Evolutionary conservation across 2,797 vertebrate genomes (phyloP).

Genomic region (Liasis olivaceus): DNA sequence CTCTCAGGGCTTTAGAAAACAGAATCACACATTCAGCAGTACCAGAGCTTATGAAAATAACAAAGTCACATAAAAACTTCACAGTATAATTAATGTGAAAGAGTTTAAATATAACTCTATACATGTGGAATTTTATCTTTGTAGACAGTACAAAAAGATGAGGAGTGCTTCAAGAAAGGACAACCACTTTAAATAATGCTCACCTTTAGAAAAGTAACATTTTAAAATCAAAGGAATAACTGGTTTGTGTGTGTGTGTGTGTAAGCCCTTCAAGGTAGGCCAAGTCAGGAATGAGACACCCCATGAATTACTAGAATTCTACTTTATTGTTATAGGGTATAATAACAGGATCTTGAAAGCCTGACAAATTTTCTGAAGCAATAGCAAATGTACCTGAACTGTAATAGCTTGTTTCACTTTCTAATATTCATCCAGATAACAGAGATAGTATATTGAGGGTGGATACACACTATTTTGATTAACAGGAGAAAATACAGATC

Average conservation of each 20-base stretch:
- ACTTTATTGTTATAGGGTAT: background rate
- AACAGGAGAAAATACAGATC: background rate
- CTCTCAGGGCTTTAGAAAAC: background rate
- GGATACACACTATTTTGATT: background rate
- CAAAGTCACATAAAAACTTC: background rate
- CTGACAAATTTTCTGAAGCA: background rate
- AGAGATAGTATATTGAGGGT: background rate
- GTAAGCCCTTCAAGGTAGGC: background rate
- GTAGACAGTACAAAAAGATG: background rate
- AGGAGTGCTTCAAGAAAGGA: background rate
- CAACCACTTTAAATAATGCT: background rate
- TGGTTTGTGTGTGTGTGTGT: background rate
- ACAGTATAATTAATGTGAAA: background rate
- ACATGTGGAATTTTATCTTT: background rate
- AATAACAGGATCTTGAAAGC: background rate
- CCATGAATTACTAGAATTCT: background rate
- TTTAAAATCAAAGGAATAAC: background rate
- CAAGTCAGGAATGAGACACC: background rate
- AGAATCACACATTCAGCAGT: background rate
- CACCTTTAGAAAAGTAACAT: background rate
- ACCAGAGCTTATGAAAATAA: background rate
- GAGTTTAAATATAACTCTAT: background rate
- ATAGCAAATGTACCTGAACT: background rate
- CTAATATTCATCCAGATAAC: background rate
- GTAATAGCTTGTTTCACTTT: background rate